Percentiles rank a stretch among this genome's conserved stretches.
Evolutionary conservation across 2,888 invertebrate species (phyloP).

Genomic region (Apotomis betuletana): DNA sequence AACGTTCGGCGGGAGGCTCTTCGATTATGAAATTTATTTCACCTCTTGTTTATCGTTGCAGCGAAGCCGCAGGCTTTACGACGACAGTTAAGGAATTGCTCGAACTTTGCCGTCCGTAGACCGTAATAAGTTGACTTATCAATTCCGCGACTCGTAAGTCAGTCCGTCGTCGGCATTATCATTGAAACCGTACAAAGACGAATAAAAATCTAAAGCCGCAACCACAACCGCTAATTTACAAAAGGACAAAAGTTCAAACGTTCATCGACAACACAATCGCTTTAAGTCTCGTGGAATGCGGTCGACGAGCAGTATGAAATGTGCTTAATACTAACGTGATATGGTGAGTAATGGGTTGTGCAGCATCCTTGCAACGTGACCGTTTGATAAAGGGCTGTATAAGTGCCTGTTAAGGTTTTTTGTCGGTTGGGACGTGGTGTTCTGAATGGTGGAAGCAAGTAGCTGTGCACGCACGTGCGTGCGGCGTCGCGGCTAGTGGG

Average conservation of each 20-base stretch:
- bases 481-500: constrained; percentile 52
- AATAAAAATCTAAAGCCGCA: constrained; percentile 66
- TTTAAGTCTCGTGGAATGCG: constrained; percentile 67
- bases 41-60: constrained; percentile 30
- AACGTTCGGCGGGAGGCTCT: constrained; percentile 58
- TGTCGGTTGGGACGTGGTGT: constrained; percentile 54
- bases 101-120: constrained; percentile 28
- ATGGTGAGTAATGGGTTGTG: constrained; percentile 72
- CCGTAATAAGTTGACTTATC: constrained; percentile 37
- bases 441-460: constrained; percentile 63
- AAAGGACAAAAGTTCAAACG: constrained; percentile 80
- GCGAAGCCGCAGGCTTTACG: constrained; percentile 31
- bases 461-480: constrained; percentile 78
- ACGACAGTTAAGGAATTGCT: constrained; percentile 37
- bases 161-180: constrained; percentile 22
- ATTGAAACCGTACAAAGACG: constrained; percentile 35
- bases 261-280: constrained; percentile 71
- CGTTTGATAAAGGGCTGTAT: constrained; percentile 60
- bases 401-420: constrained; percentile 57
- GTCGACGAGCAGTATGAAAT: constrained; percentile 65
- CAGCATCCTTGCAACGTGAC: constrained; percentile 53
- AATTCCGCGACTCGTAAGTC: constrained; percentile 34
- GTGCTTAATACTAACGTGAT: constrained; percentile 71
- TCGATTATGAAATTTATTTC: constrained; percentile 38
- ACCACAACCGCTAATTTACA: constrained; percentile 76